A percentile compares a stretch with the other conserved stretches of the same genome.
phyloP scores from a whole-genome alignment of 2,888 invertebrate species.

The Nephrotoma guestfalica region DNA sequence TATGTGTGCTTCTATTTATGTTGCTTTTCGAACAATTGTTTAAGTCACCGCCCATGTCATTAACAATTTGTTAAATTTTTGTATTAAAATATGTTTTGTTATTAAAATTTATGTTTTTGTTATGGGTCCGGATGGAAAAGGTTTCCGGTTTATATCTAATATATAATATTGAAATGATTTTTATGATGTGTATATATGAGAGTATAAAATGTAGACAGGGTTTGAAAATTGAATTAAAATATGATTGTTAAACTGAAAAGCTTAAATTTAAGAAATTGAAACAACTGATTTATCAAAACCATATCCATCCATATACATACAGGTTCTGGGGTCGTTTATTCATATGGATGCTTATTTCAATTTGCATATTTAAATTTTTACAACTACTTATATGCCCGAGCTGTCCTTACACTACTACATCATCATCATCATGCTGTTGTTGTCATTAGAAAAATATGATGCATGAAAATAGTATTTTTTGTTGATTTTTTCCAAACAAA shows the following conservation, averaged over 20 bases:
- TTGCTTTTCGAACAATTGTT: neutral
- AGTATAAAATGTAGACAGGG: neutral
- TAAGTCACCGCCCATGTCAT: neutral
- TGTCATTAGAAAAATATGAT: neutral
- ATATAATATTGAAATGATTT: neutral
- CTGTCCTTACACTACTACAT: constrained; percentile 8
- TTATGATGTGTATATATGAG: neutral
- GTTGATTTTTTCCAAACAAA: neutral
- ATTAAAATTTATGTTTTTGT: neutral
- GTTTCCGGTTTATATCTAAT: neutral
- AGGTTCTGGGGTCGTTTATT: constrained; percentile 19
- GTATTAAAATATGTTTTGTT: neutral
- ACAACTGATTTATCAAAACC: neutral
- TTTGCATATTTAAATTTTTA: constrained; percentile 17
- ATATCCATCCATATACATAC: neutral
- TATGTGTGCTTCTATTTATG: neutral
- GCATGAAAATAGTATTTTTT: neutral
- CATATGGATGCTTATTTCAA: constrained; percentile 17
- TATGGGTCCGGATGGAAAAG: neutral
- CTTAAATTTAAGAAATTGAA: neutral
- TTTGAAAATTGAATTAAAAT: neutral
- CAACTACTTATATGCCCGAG: neutral
- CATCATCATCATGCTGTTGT: constrained; percentile 9
- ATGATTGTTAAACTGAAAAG: neutral
- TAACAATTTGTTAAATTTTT: neutral